Conservation (phyloP, 2,888 invertebrate genomes). For the Prenolepis imparis region DNA sequence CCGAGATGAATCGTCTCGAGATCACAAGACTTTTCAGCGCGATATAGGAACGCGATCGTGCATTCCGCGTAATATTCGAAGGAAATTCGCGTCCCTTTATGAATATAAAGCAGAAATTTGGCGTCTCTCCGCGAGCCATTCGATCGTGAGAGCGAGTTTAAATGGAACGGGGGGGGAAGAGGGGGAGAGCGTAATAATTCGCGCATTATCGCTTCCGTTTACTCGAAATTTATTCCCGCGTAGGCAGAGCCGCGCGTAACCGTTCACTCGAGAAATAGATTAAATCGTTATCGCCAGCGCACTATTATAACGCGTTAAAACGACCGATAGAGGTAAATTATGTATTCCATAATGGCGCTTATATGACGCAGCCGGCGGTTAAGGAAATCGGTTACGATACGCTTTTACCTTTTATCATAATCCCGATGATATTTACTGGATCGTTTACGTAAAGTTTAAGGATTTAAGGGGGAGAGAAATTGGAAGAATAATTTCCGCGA, state of each 20-base stretch:
- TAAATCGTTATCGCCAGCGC: constrained; percentile 46
- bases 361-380: constrained; percentile 36
- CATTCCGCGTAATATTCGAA: not conserved
- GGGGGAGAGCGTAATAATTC: constrained; percentile 39
- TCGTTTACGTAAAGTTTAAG: not conserved
- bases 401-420: constrained; percentile 17
- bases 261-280: constrained; percentile 55
- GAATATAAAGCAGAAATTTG: constrained; percentile 54
- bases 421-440: constrained; percentile 35
- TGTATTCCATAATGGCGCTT: constrained; percentile 43
- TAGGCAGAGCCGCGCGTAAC: constrained; percentile 42
- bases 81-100: constrained; percentile 21
- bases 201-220: constrained; percentile 58
- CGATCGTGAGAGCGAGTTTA: constrained; percentile 40
- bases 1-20: not conserved
- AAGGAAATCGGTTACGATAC: constrained; percentile 37
- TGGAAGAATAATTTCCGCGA: not conserved
- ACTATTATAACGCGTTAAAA: constrained; percentile 50
- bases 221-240: constrained; percentile 46
- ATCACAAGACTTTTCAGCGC: not conserved
- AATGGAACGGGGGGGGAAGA: not conserved
- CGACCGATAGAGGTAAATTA: constrained; percentile 53
- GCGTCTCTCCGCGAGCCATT: constrained; percentile 23
- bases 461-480: not conserved
- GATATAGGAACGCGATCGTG: not conserved